Evolutionary conservation across 2,888 invertebrate genomes (phyloP).

Genomic region (Xylota sylvarum): DNA sequence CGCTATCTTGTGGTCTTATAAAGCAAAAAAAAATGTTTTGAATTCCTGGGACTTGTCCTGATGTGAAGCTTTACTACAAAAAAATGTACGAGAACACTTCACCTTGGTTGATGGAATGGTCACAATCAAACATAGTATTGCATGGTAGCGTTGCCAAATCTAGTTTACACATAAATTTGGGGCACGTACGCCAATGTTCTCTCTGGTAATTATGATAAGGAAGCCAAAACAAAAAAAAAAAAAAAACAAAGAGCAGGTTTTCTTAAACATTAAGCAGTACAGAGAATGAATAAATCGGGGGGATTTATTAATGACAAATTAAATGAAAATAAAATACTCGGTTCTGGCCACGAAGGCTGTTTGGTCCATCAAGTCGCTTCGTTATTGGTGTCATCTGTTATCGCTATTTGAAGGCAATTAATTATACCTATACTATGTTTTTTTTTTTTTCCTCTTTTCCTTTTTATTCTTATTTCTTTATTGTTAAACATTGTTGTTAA

Average conservation of each 20-base stretch:
- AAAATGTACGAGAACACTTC: neutral
- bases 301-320: conserved; percentile 17
- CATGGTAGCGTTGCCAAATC: neutral
- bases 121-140: neutral
- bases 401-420: conserved; percentile 11
- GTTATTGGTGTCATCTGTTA: conserved; percentile 48
- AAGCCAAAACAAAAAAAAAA: neutral
- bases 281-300: neutral
- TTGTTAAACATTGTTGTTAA: conserved; percentile 4
- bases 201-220: neutral
- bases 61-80: neutral
- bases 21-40: neutral
- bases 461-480: neutral
- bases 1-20: neutral
- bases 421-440: neutral
- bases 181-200: conserved; percentile 25
- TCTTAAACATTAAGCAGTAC: neutral
- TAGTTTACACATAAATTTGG: neutral
- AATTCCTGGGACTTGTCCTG: neutral
- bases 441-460: neutral
- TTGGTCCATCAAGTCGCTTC: conserved; percentile 27
- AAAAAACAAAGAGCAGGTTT: neutral
- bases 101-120: neutral
- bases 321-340: conserved; percentile 11
- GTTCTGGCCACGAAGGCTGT: conserved; percentile 15